phyloP scores from a whole-genome alignment of 2,113 vertebrate species.

The Laterallus jamaicensis region DNA sequence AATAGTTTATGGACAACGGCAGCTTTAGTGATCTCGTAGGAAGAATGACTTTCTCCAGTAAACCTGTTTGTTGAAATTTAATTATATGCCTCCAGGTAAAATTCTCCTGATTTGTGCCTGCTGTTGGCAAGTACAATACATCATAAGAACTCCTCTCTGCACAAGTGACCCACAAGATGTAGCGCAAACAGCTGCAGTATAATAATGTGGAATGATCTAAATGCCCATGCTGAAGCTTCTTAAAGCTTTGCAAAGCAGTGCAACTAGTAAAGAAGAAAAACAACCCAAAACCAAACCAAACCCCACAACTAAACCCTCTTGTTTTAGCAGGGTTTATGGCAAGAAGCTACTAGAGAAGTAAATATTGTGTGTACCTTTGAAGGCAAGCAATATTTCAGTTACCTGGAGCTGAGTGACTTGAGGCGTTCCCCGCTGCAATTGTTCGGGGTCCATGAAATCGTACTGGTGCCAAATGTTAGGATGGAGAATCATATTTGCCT shows the following conservation, averaged over 20 bases:
- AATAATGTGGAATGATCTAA: background rate
- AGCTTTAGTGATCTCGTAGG: conserved; percentile 27
- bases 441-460: background rate
- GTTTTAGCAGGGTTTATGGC: background rate
- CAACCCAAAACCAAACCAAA: no score
- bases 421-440: background rate
- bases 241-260: background rate
- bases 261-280: background rate
- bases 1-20: background rate
- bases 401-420: background rate
- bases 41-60: conserved; percentile 5
- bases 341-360: background rate
- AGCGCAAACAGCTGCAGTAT: background rate
- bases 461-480: background rate
- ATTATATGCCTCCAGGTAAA: background rate
- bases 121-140: background rate
- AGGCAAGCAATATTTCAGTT: background rate
- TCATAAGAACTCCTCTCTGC: background rate
- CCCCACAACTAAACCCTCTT: background rate
- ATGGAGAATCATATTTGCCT: background rate
- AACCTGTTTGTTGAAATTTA: conserved; percentile 5
- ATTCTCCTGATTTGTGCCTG: conserved; percentile 19
- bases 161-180: background rate
- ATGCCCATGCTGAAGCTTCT: background rate
- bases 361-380: background rate